A percentile compares a stretch with the other conserved stretches of the same genome.
Evolutionary conservation across 1,140 invertebrate genomes (phyloP).

Genomic region (Drosophila erecta): DNA sequence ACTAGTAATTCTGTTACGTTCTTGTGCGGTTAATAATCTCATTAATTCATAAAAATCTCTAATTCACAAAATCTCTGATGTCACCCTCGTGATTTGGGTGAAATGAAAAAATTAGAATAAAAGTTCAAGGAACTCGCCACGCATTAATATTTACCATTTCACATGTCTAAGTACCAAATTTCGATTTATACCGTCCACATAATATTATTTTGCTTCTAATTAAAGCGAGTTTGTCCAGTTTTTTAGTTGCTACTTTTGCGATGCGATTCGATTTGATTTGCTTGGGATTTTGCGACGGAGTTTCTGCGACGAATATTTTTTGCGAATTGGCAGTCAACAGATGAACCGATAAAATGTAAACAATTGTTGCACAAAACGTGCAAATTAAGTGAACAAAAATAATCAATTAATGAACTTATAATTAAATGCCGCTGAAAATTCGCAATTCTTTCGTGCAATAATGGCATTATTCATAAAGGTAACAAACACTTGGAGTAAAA

Average conservation of each 20-base stretch:
- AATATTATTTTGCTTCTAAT: constrained; percentile 63
- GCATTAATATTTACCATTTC: constrained; percentile 46
- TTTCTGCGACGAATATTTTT: constrained; percentile 7
- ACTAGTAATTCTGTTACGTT: no score
- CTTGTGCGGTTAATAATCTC: no score
- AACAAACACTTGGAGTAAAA: background rate
- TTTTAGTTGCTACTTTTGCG: constrained; percentile 20
- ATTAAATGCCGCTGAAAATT: constrained; percentile 30
- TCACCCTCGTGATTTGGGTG: constrained; percentile 22
- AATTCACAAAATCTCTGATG: constrained; percentile 24
- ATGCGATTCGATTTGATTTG: constrained; percentile 10
- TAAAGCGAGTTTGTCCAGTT: constrained; percentile 72
- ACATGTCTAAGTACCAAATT: constrained; percentile 45
- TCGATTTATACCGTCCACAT: constrained; percentile 43
- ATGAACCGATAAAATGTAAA: constrained; percentile 45
- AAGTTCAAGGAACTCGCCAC: constrained; percentile 42
- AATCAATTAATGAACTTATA: constrained; percentile 31
- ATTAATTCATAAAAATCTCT: no score
- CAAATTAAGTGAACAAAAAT: constrained; percentile 27
- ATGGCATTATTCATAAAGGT: constrained; percentile 8
- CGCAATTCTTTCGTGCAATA: constrained; percentile 17
- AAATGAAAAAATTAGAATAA: constrained; percentile 32
- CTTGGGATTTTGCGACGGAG: constrained; percentile 23
- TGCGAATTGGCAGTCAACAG: constrained; percentile 33
- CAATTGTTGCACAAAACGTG: constrained; percentile 29